Base-by-base conservation (phyloP, 2,888 invertebrate genomes). In the Volucella bombylans region DNA sequence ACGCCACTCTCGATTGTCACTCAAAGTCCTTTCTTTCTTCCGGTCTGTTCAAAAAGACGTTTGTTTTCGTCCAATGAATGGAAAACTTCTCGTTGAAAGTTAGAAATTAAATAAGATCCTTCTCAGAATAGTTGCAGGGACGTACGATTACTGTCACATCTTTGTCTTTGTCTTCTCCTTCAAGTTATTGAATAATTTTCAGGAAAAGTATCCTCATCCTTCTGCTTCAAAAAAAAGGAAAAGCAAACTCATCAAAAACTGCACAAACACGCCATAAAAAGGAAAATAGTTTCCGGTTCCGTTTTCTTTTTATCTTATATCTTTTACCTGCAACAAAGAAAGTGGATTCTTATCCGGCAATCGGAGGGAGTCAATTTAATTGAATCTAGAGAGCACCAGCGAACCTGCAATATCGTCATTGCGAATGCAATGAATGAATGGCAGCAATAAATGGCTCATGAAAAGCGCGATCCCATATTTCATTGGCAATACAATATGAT, bases 401-500 rank as follows among this genome's bases (percentile, higher is more conserved):
- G 41, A 59, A 61, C 50, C 59, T 4, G 31, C 31, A 31, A 31
- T 31, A 15, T 43, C 4, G 12, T 31, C 45, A 18, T 9, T 4
- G 31, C 43, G 38, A 11, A 41, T 2, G 14, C 61, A 69, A 38
- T 71, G 64, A 79, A 79, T 71, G 57, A 4, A 57, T 49, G 31
- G 43, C 55, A 72, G 4, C 78, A 71, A 71, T 72, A 79, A 79
- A 79, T 79, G 65, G 49, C 43, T 65, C 78, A 57, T 72, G 78
- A 71, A 71, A 79, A 71, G 57, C 57, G 57, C 64, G 55, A 71
- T 72, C 38, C 43, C 62, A 65, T 79, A 57, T 57, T 71, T 71
- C 64, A 71, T 69, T 62, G 31, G 31, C 78, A 71, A 52, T 41
- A 71, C 78, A 79, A 79, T 79, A 72, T 71, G 64, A 79, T 71